A percentile compares a stretch with the other conserved stretches of the same genome.
Conservation (phyloP, 2,888 invertebrate species). For the Lacanobia oleracea region DNA sequence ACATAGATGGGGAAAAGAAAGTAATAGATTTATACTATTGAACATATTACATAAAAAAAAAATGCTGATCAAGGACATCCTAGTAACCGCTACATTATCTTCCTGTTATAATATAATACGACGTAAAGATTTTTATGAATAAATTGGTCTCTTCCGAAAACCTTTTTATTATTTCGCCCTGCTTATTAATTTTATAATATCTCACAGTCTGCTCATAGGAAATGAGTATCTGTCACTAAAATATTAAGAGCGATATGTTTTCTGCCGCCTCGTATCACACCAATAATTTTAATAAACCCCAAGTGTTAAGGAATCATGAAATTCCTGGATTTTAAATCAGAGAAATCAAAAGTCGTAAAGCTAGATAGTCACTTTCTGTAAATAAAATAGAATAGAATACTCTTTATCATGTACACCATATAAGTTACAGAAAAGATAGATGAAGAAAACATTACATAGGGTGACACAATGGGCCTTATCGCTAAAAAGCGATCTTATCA, state of each 20-base stretch:
- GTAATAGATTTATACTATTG: too few species aligned
- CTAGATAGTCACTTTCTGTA: too few species aligned
- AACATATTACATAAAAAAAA: not conserved
- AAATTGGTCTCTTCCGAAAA: not conserved
- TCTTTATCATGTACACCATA: too few species aligned
- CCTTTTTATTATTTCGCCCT: not conserved
- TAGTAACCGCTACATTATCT: not conserved
- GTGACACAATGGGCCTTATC: too few species aligned
- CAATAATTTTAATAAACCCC: slow-evolving; percentile 19
- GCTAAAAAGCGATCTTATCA: too few species aligned
- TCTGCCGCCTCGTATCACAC: not conserved
- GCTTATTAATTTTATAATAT: not conserved
- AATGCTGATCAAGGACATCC: too few species aligned
- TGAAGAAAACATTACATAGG: too few species aligned
- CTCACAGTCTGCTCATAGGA: slow-evolving; percentile 17
- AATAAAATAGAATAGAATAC: too few species aligned
- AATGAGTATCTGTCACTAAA: slow-evolving; percentile 42
- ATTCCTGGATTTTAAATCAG: not conserved
- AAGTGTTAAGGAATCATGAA: slow-evolving; percentile 1
- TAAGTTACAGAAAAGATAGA: too few species aligned
- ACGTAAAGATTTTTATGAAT: not conserved
- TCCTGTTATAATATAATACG: not conserved
- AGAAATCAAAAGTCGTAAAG: slow-evolving; percentile 1
- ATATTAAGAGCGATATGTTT: slow-evolving; percentile 32
- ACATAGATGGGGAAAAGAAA: too few species aligned